Evolutionary conservation across 2,888 invertebrate genomes (phyloP), one percentile per base, ranked within the genome.

Genomic region (Caenorhabditis sinica): DNA sequence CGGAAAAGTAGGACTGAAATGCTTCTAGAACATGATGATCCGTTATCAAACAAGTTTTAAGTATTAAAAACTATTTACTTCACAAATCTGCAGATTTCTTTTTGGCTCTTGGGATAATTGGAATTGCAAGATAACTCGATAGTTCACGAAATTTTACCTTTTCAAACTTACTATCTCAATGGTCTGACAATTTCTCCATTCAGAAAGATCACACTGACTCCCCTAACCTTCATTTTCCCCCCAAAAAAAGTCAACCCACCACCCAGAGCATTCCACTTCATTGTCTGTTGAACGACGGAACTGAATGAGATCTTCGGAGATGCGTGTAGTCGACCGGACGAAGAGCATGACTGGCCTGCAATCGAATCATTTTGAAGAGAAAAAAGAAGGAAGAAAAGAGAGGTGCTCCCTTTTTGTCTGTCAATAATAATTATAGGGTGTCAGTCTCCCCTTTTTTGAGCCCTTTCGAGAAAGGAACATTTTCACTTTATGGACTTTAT

Each of bases 261-360:
- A 28, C 81, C 81, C 25, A 73, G 36, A 5, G 30, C 33, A 51
- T 81, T 81, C 73, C 79, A 79, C 72, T 72, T 69, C 83, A 83
- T 83, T 45, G 83, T 79, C 69, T 83, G 83, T 43, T 77, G 74
- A 36, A 83, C 83, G 65, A 83, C 79, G 51, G 83, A 83, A 58
- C 83, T 77, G 79, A 83, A 83, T 40, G 83, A 83, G n/a, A 79
- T 69, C 66, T 83, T 83, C 6, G 79, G 83, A 17, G 83, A 83
- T 36, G 82, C 82, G 68, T 82, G 82, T 45, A 82, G 71, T 45
- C 82, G 82, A 43, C 82, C 82, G 33, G 82, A 74, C 45, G 82
- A 75, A 30, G 75, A 75, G 71, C 82, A 82, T 82, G 82, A 68
- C 69, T 75, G 75, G 36, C 82, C 82, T 82, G 69, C 20, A 81